Percentiles rank a stretch among this genome's conserved stretches.
Evolutionary conservation across 2,113 vertebrate species (phyloP).

Genomic region (Corapipo altera): DNA sequence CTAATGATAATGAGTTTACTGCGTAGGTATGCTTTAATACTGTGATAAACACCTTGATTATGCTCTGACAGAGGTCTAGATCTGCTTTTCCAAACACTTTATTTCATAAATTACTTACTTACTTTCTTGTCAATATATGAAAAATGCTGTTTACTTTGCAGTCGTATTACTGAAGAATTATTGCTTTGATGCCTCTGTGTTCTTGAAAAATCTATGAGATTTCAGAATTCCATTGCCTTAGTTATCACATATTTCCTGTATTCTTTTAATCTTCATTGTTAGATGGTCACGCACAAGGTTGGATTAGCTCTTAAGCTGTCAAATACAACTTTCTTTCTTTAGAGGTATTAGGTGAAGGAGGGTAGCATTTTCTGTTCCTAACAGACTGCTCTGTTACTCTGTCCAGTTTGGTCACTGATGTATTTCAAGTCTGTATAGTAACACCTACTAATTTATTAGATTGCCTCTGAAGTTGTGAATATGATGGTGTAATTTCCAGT

Average conservation of each 20-base stretch:
- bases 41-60: slow-evolving; percentile 1
- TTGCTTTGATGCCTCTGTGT: not conserved
- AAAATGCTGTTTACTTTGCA: not conserved
- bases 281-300: not conserved
- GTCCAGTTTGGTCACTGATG: not conserved
- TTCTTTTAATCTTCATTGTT: not conserved
- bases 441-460: not conserved
- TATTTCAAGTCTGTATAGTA: not conserved
- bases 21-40: not conserved
- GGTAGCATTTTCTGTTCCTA: not conserved
- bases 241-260: not conserved
- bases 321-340: not conserved
- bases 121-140: not conserved
- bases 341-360: not conserved
- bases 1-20: not conserved
- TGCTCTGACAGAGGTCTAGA: not conserved
- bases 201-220: not conserved
- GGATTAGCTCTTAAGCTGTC: not conserved
- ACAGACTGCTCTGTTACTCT: not conserved
- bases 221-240: not conserved
- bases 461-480: not conserved
- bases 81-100: not conserved
- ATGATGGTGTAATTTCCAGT: not conserved
- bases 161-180: not conserved
- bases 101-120: slow-evolving; percentile 29